A percentile compares a stretch with the other conserved stretches of the same genome.
phyloP scores from a whole-genome alignment of 2,797 vertebrate genomes.

The Pipistrellus kuhlii region DNA sequence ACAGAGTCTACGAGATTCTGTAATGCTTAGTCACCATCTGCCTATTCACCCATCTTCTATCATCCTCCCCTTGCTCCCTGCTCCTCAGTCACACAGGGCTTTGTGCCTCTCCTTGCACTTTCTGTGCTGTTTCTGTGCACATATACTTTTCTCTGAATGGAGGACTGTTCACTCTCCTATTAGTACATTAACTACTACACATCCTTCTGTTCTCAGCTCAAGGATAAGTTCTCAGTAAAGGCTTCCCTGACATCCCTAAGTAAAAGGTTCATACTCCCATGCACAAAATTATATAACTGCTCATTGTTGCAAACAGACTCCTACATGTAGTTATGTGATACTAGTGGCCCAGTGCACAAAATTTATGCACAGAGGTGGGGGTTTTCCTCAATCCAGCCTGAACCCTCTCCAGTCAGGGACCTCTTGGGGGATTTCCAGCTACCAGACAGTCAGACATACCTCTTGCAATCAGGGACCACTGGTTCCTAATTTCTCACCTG shows the following conservation, averaged over 20 bases:
- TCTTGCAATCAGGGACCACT: too few species aligned
- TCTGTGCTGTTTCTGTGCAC: background rate
- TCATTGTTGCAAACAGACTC: background rate
- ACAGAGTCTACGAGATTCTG: fast-evolving
- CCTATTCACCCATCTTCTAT: background rate
- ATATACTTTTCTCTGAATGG: background rate
- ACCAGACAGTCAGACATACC: too few species aligned
- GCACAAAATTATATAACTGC: background rate
- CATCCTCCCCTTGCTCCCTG: background rate
- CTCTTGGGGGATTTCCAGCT: too few species aligned
- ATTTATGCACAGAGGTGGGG: too few species aligned
- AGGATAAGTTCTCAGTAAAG: background rate
- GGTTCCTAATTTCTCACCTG: too few species aligned
- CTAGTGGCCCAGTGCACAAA: too few species aligned
- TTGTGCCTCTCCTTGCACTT: background rate
- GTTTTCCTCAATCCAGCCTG: too few species aligned
- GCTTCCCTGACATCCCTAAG: background rate
- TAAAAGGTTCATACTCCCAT: background rate
- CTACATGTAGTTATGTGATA: background rate
- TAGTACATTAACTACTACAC: background rate
- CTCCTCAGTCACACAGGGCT: background rate
- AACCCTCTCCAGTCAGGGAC: too few species aligned
- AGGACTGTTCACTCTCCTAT: background rate
- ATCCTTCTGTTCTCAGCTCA: background rate
- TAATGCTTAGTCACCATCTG: background rate